Percentiles rank a stretch among this genome's conserved stretches.
Conservation (phyloP, 2,888 invertebrate species). For the Halictus quadricinctus region DNA sequence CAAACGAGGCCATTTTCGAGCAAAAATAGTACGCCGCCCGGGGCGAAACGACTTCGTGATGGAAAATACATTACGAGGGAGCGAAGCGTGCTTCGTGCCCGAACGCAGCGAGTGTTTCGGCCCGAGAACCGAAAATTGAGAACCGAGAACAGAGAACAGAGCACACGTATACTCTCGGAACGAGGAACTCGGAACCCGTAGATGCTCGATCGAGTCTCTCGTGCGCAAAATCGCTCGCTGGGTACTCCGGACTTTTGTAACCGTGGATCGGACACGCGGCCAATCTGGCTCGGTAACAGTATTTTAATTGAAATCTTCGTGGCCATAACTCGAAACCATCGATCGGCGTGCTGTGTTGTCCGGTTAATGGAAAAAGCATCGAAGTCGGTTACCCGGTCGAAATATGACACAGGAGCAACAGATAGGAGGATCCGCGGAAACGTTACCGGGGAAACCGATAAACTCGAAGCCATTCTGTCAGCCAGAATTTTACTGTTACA, state of each 20-base stretch:
- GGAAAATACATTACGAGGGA: conserved; percentile 70
- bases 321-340: conserved; percentile 25
- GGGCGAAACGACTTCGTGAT: conserved; percentile 61
- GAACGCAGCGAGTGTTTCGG: conserved; percentile 43
- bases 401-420: conserved; percentile 38
- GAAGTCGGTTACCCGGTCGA: conserved; percentile 19
- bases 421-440: conserved; percentile 28
- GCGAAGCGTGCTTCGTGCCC: conserved; percentile 32
- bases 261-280: conserved; percentile 6
- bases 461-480: neutral
- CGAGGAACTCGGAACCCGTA: neutral
- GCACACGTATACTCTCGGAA: neutral
- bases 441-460: neutral
- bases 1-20: conserved; percentile 67
- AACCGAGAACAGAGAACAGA: neutral
- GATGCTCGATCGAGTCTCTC: conserved; percentile 17
- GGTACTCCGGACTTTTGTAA: conserved; percentile 14
- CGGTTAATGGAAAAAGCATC: conserved; percentile 51
- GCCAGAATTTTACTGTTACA: conserved; percentile 19
- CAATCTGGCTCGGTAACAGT: conserved; percentile 42
- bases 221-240: conserved; percentile 43
- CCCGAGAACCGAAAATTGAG: conserved; percentile 23
- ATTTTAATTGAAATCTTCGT: conserved; percentile 57
- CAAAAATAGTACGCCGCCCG: conserved; percentile 57
- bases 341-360: conserved; percentile 3